Percentiles rank a stretch among this genome's conserved stretches.
These are phyloP conservation scores for Caenorhabditis remanei DNA, from an alignment of 1,140 invertebrate genomes.

Conservation along the genomic window DNA sequence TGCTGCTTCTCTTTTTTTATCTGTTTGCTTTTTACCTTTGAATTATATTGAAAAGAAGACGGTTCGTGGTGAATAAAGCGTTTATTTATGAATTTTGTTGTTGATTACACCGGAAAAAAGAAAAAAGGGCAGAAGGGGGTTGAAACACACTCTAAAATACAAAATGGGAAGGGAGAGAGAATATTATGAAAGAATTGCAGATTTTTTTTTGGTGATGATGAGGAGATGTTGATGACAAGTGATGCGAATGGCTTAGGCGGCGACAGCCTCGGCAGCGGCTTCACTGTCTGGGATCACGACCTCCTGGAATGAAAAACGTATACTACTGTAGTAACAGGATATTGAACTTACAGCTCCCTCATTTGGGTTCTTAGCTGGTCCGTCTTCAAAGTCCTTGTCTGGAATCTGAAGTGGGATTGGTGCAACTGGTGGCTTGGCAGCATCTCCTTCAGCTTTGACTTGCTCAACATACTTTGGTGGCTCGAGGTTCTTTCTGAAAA, in stretches of 20 bases:
- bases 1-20: slow-evolving; percentile 1
- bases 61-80: slow-evolving; percentile 20
- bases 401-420: slow-evolving; percentile 66
- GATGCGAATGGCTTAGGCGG: neutral
- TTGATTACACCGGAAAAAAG: slow-evolving; percentile 28
- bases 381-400: slow-evolving; percentile 63
- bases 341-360: slow-evolving; percentile 17
- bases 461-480: slow-evolving; percentile 76
- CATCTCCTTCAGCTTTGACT: slow-evolving; percentile 71
- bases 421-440: slow-evolving; percentile 79
- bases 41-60: neutral
- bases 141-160: slow-evolving; percentile 39
- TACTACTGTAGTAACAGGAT: neutral
- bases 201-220: slow-evolving; percentile 16
- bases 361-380: slow-evolving; percentile 46
- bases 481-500: slow-evolving; percentile 69
- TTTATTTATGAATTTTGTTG: slow-evolving; percentile 32
- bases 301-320: neutral
- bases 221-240: neutral
- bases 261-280: slow-evolving; percentile 48
- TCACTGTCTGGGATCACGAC: slow-evolving; percentile 58
- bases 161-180: neutral
- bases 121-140: neutral
- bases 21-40: slow-evolving; percentile 29
- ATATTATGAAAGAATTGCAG: slow-evolving; percentile 19